Base-by-base conservation (phyloP, 2,797 vertebrate species). In the Onychomys torridus region DNA sequence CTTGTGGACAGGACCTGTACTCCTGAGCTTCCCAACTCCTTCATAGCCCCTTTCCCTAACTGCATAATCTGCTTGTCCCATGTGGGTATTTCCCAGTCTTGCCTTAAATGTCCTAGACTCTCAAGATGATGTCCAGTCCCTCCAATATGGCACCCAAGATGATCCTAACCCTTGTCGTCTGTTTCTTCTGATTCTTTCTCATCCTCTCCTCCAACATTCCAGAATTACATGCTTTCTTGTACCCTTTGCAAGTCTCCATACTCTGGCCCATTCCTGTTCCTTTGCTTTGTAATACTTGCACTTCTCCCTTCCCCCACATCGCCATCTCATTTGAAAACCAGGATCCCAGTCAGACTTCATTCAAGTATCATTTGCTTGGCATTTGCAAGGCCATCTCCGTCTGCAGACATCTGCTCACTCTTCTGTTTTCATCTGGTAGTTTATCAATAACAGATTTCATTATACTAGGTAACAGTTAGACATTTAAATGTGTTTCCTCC, bases 281-380 rank as follows among this genome's bases (percentile, higher is more conserved):
- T 94, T 63, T 88, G 46, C 49, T 67, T 69, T 82, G 63, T 37
- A 49, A 49, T n/a, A n/a, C 25, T 73, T 73, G 4, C 8, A n/a
- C 29, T 29, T 69, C 52, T n/a, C 11, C 6, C 59, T 6, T 0
- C 25, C 5, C 17, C 23, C 2, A 1, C 2, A 6, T 77, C 65
- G 49, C 84, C 55, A 43, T 34, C 46, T 79, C 12, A 46, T 11
- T 49, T 11, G 77, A 67, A 93, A 67, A 23, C 69, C 57, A 37
- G 6, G 27, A 1, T 78, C 49, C 77, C 21, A 1, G 34, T 73
- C 49, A 90, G 77, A 84, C 46, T 37, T 63, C 82, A 71, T 19
- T 14, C 52, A 32, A 10, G 23, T 13, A 14, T 37, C 25, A 0
- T 71, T 61, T 65, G 21, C 84, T 75, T 37, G 32, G 40, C 37